Evolutionary conservation across 2,888 invertebrate genomes (phyloP).

Genomic region (Trimorus sp.): DNA sequence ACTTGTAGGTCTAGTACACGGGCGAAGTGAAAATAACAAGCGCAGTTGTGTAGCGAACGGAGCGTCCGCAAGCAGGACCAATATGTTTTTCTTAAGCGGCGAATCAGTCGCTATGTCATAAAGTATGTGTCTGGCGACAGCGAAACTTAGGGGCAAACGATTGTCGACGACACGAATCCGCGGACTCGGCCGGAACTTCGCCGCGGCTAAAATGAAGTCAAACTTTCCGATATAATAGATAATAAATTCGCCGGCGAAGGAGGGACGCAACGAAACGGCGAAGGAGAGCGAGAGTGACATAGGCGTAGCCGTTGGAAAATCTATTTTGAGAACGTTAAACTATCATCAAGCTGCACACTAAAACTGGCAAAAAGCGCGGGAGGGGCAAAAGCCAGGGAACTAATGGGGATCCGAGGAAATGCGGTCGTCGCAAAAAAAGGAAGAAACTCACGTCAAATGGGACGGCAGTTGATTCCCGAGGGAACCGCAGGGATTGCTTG

Average conservation of each 20-base stretch:
- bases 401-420: slow-evolving; percentile 38
- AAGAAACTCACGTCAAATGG: slow-evolving; percentile 47
- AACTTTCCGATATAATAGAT: slow-evolving; percentile 46
- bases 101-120: slow-evolving; percentile 35
- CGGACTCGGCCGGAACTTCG: slow-evolving; percentile 27
- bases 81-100: slow-evolving; percentile 33
- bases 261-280: too few species aligned
- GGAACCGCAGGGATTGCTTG: slow-evolving; percentile 54
- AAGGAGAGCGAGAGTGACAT: too few species aligned
- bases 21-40: slow-evolving; percentile 38
- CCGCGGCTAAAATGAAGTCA: slow-evolving; percentile 38
- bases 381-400: slow-evolving; percentile 24
- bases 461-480: slow-evolving; percentile 47
- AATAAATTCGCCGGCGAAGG: slow-evolving; percentile 35
- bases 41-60: slow-evolving; percentile 25
- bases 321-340: slow-evolving; percentile 50
- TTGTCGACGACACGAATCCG: slow-evolving; percentile 23
- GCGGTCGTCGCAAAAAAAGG: slow-evolving; percentile 42
- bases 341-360: slow-evolving; percentile 37
- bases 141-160: slow-evolving; percentile 28
- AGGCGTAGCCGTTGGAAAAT: slow-evolving; percentile 29
- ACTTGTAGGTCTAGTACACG: slow-evolving; percentile 23
- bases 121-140: slow-evolving; percentile 31
- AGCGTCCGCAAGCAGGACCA: slow-evolving; percentile 3
- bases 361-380: slow-evolving; percentile 21